A percentile compares a stretch with the other conserved stretches of the same genome.
phyloP scores from a whole-genome alignment of 92 coral and sea anemone genomes.

The Palythoa heliodiscus region DNA sequence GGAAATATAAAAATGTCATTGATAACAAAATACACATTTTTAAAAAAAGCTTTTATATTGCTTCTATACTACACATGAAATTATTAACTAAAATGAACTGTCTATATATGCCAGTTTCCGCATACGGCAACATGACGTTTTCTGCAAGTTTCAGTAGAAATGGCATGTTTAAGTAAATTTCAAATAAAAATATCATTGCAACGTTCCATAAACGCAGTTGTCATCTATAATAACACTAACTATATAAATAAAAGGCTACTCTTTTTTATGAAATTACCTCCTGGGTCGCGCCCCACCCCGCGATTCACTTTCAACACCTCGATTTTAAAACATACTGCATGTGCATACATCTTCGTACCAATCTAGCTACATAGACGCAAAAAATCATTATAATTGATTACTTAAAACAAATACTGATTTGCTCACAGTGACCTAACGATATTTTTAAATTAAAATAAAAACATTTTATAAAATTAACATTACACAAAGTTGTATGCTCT shows the following conservation, averaged over 20 bases:
- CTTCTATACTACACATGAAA: too few relatives aligned
- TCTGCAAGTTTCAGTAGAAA: too few relatives aligned
- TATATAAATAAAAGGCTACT: too few relatives aligned
- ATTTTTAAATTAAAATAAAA: not conserved
- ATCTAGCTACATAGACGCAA: not conserved
- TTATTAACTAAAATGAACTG: too few relatives aligned
- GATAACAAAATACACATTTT: too few relatives aligned
- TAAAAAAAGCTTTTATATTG: too few relatives aligned
- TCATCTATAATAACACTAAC: not conserved
- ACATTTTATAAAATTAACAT: not conserved
- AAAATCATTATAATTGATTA: not conserved
- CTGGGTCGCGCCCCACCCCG: not conserved
- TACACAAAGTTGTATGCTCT: not conserved
- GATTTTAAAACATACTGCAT: not conserved
- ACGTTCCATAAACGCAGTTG: not conserved
- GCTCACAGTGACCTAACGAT: not conserved
- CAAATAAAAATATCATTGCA: not conserved
- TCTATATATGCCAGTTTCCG: too few relatives aligned
- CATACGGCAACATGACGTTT: too few relatives aligned
- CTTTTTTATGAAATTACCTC: too few relatives aligned
- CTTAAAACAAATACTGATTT: not conserved
- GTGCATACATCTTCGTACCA: not conserved
- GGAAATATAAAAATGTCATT: too few relatives aligned
- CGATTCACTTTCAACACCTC: conserved; percentile 3
- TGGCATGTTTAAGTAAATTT: too few relatives aligned